Conservation (phyloP, 30 jellyfish, hydroid and myxozoan species). For the Mastigias papua region DNA sequence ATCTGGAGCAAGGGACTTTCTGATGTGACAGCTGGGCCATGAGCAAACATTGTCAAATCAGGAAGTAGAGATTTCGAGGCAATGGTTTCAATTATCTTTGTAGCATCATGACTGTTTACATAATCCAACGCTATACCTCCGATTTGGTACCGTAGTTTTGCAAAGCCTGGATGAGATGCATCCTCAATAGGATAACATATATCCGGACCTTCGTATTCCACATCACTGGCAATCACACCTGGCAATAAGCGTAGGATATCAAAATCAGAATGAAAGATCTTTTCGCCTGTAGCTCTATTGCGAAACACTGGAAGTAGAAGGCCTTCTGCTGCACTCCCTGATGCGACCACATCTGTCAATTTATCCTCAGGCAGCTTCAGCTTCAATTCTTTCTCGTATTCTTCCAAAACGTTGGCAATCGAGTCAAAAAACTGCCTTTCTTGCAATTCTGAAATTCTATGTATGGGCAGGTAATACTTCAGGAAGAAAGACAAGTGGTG, state of each 20-base stretch:
- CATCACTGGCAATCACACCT: not conserved
- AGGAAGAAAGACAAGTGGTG: not conserved
- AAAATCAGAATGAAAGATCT: not conserved
- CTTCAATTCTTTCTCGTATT: not conserved
- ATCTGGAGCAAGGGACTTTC: not conserved
- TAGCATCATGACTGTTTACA: not conserved
- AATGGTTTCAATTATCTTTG: not conserved
- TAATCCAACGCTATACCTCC: not conserved
- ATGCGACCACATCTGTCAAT: not conserved
- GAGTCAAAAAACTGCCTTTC: not conserved
- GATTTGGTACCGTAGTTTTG: not conserved
- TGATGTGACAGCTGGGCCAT: not conserved
- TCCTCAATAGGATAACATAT: not conserved
- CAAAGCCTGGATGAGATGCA: conserved; percentile 1
- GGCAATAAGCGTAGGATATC: not conserved
- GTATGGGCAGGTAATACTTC: not conserved
- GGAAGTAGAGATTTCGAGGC: not conserved
- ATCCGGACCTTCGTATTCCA: not conserved
- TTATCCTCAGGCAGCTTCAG: not conserved
- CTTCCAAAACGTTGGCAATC: not conserved
- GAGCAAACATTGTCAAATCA: not conserved
- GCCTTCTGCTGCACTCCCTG: conserved; percentile 4
- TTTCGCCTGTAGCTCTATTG: not conserved
- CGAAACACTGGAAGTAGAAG: not conserved
- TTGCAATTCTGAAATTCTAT: not conserved